phyloP scores from a whole-genome alignment of 2,797 vertebrate species.

The Tolypeutes matacus region DNA sequence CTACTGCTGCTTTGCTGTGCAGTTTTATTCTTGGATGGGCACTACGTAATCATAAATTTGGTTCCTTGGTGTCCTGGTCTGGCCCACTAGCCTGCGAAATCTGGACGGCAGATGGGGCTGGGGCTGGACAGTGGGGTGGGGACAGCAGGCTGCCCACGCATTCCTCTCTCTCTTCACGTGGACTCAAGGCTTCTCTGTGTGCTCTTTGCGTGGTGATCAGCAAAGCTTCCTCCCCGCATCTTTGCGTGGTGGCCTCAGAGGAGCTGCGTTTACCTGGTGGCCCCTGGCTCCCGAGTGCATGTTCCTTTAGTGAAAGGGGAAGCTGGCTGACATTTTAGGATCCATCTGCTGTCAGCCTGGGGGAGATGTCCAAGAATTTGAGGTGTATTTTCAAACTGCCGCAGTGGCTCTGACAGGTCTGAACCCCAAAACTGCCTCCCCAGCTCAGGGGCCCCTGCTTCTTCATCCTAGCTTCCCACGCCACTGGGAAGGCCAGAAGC shows the following conservation, averaged over 20 bases:
- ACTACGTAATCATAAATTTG: rapidly evolving
- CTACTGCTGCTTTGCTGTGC: neutral
- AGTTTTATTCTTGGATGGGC: neutral
- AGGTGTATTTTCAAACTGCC: neutral
- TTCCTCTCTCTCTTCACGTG: neutral
- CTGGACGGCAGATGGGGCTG: rapidly evolving
- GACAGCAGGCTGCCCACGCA: no score
- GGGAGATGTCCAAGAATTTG: neutral
- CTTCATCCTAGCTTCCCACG: rapidly evolving
- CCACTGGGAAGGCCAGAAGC: neutral
- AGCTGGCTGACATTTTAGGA: no score
- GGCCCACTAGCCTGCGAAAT: rapidly evolving
- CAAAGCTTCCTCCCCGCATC: no score
- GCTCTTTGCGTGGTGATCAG: rapidly evolving
- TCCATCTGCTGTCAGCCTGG: no score
- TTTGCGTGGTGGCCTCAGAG: rapidly evolving
- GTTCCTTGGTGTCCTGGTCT: rapidly evolving
- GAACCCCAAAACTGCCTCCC: neutral
- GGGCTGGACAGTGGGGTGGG: no score
- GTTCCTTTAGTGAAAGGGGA: neutral
- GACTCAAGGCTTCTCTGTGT: rapidly evolving
- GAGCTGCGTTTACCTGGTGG: rapidly evolving
- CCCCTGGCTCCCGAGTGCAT: rapidly evolving
- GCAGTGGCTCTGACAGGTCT: neutral
- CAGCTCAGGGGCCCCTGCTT: neutral